These are phyloP conservation scores for Acestrorhynchus altus DNA, from an alignment of 2,797 vertebrate species.

Conservation along the genomic window DNA sequence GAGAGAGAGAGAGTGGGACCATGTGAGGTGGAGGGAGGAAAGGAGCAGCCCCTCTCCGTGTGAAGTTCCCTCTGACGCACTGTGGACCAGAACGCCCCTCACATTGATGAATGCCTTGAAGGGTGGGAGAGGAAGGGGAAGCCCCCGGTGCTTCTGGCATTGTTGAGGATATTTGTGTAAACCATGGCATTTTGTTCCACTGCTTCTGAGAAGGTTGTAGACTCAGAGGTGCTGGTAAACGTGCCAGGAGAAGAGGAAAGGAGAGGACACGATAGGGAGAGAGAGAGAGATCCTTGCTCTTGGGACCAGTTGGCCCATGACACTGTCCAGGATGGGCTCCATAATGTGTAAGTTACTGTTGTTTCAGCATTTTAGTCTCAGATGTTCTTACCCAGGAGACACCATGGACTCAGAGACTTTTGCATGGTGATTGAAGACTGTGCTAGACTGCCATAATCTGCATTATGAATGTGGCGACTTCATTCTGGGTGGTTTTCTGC, in stretches of 20 bases:
- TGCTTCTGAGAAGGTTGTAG: not conserved
- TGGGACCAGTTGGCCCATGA: slow-evolving; percentile 11
- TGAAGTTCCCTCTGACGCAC: slow-evolving; percentile 49
- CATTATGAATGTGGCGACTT: slow-evolving; percentile 33
- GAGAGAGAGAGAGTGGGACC: too few species aligned
- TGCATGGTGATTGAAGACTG: not conserved
- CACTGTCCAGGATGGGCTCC: slow-evolving; percentile 73
- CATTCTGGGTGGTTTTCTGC: slow-evolving; percentile 40
- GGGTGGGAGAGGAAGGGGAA: slow-evolving; percentile 70
- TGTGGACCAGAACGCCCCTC: slow-evolving; percentile 22
- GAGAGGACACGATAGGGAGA: slow-evolving; percentile 25
- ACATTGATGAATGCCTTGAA: slow-evolving; percentile 53
- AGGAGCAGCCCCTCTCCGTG: slow-evolving; percentile 49
- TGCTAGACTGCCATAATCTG: slow-evolving; percentile 18
- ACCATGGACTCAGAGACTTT: not conserved
- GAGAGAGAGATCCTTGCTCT: not conserved
- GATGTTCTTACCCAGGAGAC: not conserved
- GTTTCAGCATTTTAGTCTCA: not conserved
- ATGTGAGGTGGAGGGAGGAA: slow-evolving; percentile 43
- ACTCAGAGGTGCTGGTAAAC: not conserved
- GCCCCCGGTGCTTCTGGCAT: slow-evolving; percentile 57
- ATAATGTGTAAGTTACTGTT: slow-evolving; percentile 78
- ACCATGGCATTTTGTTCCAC: slow-evolving; percentile 50
- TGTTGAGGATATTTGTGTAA: slow-evolving; percentile 72
- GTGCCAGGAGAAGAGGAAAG: not conserved